A percentile compares a stretch with the other conserved stretches of the same genome.
These are phyloP conservation scores for Girardinus metallicus DNA, from an alignment of 2,797 vertebrate genomes.

Conservation along the genomic window DNA sequence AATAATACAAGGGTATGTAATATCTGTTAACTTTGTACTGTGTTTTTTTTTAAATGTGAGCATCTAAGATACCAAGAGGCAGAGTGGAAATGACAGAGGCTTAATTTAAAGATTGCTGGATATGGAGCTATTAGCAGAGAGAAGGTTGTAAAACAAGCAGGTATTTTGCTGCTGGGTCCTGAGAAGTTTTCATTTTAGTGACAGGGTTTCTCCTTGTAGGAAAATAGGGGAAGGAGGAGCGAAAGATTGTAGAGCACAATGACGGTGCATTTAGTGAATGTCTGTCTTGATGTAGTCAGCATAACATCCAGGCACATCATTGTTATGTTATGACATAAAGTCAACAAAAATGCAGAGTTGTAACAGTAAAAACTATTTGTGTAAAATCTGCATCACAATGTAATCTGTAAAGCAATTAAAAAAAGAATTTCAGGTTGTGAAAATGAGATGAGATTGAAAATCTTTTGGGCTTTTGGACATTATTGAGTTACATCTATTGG, in stretches of 20 bases:
- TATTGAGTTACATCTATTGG: background rate
- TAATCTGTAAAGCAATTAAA: background rate
- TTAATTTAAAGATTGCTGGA: slow-evolving; percentile 65
- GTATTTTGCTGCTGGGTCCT: slow-evolving; percentile 75
- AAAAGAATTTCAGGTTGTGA: background rate
- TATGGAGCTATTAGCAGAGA: slow-evolving; percentile 62
- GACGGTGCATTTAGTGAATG: background rate
- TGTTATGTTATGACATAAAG: background rate
- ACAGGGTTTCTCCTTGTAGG: slow-evolving; percentile 34
- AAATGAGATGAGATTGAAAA: background rate
- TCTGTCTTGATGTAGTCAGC: slow-evolving; percentile 1
- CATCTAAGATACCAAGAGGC: slow-evolving; percentile 9
- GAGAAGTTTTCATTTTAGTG: slow-evolving; percentile 65
- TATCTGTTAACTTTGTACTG: slow-evolving; percentile 13
- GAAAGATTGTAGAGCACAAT: slow-evolving; percentile 7
- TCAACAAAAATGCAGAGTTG: background rate
- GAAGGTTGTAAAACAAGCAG: slow-evolving; percentile 75
- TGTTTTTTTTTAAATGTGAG: slow-evolving; percentile 20
- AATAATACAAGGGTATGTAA: slow-evolving; percentile 32
- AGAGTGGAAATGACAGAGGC: slow-evolving; percentile 54
- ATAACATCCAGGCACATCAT: background rate
- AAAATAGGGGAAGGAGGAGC: slow-evolving; percentile 24
- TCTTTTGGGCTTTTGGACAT: background rate
- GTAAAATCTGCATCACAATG: background rate
- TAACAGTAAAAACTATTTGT: background rate